These are phyloP conservation scores for Archivesica marissinica DNA, from an alignment of 1,140 invertebrate genomes.

Conservation along the genomic window DNA sequence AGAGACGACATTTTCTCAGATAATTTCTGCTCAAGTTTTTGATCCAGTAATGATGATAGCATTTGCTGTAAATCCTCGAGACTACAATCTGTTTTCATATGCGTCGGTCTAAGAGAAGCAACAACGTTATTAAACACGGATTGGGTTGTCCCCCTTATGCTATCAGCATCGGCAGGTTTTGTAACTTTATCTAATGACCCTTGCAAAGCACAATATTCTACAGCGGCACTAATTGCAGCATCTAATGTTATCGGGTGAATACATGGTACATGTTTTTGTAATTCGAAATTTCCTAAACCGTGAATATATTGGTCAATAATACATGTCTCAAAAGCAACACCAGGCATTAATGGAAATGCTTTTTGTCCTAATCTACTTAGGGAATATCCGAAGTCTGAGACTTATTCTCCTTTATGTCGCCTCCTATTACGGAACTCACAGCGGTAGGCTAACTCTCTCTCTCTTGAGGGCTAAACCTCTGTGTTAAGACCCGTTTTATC, in stretches of 20 bases:
- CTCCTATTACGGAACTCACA: constrained; percentile 40
- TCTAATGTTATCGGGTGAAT: constrained; percentile 1
- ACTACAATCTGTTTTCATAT: constrained; percentile 8
- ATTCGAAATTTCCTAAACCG: constrained; percentile 29
- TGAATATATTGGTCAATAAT: constrained; percentile 21
- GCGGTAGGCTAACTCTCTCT: constrained; percentile 32
- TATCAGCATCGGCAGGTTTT: background rate
- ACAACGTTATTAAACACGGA: background rate
- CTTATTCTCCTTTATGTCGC: constrained; percentile 10
- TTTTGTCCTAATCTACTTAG: constrained; percentile 23
- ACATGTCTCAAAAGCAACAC: constrained; percentile 1
- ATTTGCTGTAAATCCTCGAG: constrained; percentile 25
- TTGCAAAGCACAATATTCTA: constrained; percentile 20
- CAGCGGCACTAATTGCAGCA: constrained; percentile 20
- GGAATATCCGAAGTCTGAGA: constrained; percentile 45
- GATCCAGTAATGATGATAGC: background rate
- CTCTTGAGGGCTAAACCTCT: constrained; percentile 40
- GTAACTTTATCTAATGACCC: constrained; percentile 5
- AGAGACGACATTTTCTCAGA: no score
- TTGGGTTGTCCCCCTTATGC: background rate
- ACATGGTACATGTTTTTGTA: constrained; percentile 48
- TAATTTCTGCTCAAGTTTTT: constrained; percentile 2
- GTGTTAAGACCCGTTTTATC: constrained; percentile 19
- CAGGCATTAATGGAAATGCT: constrained; percentile 40
- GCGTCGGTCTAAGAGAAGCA: constrained; percentile 3